Evolutionary conservation across 92 coral and sea anemone species (phyloP), one percentile per base, ranked within the genome.

Genomic region (Isaurus tuberculatus): DNA sequence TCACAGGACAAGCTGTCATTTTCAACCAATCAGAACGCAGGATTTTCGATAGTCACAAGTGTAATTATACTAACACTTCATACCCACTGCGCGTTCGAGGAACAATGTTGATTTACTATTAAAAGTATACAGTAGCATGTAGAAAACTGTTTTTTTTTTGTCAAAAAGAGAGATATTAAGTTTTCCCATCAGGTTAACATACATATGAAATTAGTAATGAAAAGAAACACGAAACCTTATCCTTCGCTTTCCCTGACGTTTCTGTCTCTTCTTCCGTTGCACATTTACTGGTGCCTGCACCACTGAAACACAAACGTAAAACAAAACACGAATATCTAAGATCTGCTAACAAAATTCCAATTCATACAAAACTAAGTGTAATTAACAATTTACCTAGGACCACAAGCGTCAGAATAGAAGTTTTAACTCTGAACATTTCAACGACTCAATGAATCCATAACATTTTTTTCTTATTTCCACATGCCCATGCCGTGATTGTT

Each of bases 221-320:
- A 19, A 55, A 55, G 63, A 25, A n/a, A 19, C 7, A 23, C 22
- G 48, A 72, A 40, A 91, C 97, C 97, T 93, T 93, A 49, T 90
- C 97, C 57, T 89, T 85, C 40, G 94, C 75, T 85, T 90, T 91
- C 25, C 75, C 27, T 4, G 80, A 13, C 20, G 57, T 85, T 14
- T 61, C 80, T 10, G 68, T 1, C 84, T 53, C 82, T 49, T 83
- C 86, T 31, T 86, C 91, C 33, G 67, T 32, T 16, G 81, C 31
- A 0, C 65, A 36, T 11, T 40, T 73, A 9, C 36, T 57, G 66
- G 44, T 51, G 42, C 65, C 65, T 27, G 80, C 65, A 49, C 43
- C 80, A 51, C 80, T 73, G 15, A 16, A 17, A 8, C 17, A 10
- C 17, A 72, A 72, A 44, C 14, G 22, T 25, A 44, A 51, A 49